phyloP scores from a whole-genome alignment of 2,113 vertebrate species.

The Orthonyx spaldingii region DNA sequence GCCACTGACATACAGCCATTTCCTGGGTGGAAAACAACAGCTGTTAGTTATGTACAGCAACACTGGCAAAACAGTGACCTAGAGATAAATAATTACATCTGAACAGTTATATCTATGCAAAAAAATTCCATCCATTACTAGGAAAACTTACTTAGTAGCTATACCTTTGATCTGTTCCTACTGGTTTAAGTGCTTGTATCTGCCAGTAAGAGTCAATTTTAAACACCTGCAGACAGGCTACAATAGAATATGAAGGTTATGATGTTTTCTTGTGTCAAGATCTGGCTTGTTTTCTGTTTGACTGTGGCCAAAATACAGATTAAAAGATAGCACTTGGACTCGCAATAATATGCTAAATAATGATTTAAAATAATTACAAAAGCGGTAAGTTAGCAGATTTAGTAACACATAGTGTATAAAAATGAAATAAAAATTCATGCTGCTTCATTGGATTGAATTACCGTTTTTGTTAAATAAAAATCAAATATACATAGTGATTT shows the following conservation, averaged over 20 bases:
- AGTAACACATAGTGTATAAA: neutral
- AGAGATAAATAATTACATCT: neutral
- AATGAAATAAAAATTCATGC: neutral
- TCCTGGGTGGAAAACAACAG: constrained; percentile 11
- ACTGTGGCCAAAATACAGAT: neutral
- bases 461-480: neutral
- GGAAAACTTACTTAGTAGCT: neutral
- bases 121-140: neutral
- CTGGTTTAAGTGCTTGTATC: neutral
- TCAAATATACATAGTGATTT: neutral
- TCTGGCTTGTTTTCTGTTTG: neutral
- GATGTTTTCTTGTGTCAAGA: neutral
- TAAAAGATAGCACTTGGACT: neutral
- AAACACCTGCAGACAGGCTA: neutral
- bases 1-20: neutral
- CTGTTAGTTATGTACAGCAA: neutral
- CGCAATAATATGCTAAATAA: neutral
- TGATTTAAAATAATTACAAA: neutral
- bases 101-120: neutral
- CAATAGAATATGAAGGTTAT: neutral
- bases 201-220: neutral
- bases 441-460: neutral
- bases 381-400: neutral
- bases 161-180: neutral
- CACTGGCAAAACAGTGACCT: neutral